Base-by-base conservation (phyloP, 2,888 invertebrate species). In the Elmis aenea region DNA sequence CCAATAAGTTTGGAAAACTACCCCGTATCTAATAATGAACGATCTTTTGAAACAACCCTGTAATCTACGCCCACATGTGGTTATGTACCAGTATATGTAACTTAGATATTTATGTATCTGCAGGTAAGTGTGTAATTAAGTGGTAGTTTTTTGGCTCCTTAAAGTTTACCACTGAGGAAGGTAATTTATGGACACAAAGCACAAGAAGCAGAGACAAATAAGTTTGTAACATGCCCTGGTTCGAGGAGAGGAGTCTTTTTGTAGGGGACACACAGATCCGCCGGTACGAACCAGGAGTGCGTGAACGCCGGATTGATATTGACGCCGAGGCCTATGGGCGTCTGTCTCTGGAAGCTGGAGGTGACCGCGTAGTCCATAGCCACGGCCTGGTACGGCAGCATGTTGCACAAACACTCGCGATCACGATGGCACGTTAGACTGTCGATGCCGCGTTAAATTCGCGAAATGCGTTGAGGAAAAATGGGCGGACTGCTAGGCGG, bases 211-310 rank as follows among this genome's bases (percentile, higher is more conserved):
- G 49, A 61, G 55, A 59, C 58, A 69, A 39, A 74, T 69, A 70
- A 79, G 73, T 76, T n/a, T n/a, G n/a, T 72, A 66, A 83, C 86
- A 83, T 86, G 86, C 89, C 89, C 89, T 79, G 88, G 87, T 81
- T 89, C 88, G 77, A 89, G 83, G 78, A 83, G 82, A 79, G 83
- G 80, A 67, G 64, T 64, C 77, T 82, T 81, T 74, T 81, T 82
- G 74, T 80, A 82, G 75, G 87, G 85, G 79, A 86, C 82, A 82
- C 88, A 88, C 76, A 89, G 81, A 78, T 89, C 88, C 83, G 87
- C 86, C 76, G 85, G 84, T 73, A 89, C 88, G 81, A 90, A 87
- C 91, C 91, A 91, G 76, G 90, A 90, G 80, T 91, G 90, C 68
- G 88, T 85, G 79, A 90, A 91, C 64, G 85, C 84, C 64, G 90